Evolutionary conservation across 2,888 invertebrate genomes (phyloP).

Genomic region (Agrotis clavis): DNA sequence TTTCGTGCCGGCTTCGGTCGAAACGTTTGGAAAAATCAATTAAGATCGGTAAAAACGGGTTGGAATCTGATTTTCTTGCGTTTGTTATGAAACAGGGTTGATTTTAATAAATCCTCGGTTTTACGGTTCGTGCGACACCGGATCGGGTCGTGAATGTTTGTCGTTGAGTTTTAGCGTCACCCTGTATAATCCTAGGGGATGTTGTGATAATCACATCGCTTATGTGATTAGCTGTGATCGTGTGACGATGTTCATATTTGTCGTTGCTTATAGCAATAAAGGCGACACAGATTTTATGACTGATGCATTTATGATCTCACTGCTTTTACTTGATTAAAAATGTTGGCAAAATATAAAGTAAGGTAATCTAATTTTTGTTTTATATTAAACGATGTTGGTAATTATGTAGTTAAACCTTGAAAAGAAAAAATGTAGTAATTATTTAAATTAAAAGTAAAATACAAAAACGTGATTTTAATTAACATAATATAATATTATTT

Average conservation of each 20-base stretch:
- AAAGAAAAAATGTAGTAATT: no score
- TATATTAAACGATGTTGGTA: no score
- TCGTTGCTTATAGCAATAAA: constrained; percentile 13
- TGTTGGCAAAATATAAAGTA: no score
- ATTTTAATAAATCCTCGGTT: constrained; percentile 42
- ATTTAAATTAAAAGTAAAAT: no score
- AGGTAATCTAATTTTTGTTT: no score
- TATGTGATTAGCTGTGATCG: constrained; percentile 34
- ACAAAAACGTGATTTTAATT: background rate
- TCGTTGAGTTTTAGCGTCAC: constrained; percentile 28
- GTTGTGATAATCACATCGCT: constrained; percentile 47
- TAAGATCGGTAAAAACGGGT: constrained; percentile 54
- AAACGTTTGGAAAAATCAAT: constrained; percentile 57
- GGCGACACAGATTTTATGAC: background rate
- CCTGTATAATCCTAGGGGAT: constrained; percentile 44
- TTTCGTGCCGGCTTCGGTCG: constrained; percentile 42
- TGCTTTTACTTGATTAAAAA: background rate
- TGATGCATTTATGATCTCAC: background rate
- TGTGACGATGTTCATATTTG: constrained; percentile 34
- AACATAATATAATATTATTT: no score
- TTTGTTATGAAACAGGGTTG: constrained; percentile 19
- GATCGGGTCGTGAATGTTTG: constrained; percentile 29
- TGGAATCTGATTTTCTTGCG: constrained; percentile 42
- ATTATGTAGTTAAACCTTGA: no score
- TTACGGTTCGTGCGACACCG: constrained; percentile 5